These are phyloP conservation scores for Lytechinus variegatus DNA, from an alignment of 35 echinoderm and acorn worm species.

Conservation along the genomic window DNA sequence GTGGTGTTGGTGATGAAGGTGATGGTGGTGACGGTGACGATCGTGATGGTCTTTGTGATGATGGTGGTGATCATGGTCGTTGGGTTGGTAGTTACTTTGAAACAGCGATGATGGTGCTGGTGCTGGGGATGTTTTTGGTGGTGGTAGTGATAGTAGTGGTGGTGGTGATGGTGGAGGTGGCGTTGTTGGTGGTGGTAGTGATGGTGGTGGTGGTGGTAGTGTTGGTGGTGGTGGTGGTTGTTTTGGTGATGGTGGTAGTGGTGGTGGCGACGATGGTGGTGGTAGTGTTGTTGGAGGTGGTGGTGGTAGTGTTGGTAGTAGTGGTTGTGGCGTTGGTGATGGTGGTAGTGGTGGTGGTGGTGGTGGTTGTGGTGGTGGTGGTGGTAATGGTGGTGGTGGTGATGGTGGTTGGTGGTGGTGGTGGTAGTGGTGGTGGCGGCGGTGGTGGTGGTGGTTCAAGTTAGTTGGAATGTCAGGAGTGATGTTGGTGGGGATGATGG, in stretches of 20 bases:
- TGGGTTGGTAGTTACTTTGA: not conserved
- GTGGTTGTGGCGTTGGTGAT: not conserved
- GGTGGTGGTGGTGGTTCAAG: not conserved
- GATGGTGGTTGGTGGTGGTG: no score
- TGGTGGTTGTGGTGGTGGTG: not conserved
- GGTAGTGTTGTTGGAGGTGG: no score
- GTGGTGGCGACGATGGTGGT: no score
- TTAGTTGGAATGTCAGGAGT: no score
- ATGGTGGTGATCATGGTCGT: not conserved
- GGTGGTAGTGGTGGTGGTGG: not conserved
- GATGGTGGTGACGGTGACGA: not conserved
- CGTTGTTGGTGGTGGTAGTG: not conserved
- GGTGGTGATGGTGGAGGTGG: not conserved
- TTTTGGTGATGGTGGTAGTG: no score
- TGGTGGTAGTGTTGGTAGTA: not conserved
- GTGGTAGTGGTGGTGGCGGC: no score
- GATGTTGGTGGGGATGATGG: not conserved
- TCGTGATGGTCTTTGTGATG: not conserved
- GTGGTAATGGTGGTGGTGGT: not conserved
- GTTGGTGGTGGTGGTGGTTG: no score
- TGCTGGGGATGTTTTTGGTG: not conserved
- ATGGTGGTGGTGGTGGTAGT: not conserved
- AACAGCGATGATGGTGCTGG: not conserved
- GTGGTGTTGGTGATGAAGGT: not conserved
- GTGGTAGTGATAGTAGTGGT: not conserved